phyloP scores from a whole-genome alignment of 2,888 invertebrate genomes.

The Desoria tigrina region DNA sequence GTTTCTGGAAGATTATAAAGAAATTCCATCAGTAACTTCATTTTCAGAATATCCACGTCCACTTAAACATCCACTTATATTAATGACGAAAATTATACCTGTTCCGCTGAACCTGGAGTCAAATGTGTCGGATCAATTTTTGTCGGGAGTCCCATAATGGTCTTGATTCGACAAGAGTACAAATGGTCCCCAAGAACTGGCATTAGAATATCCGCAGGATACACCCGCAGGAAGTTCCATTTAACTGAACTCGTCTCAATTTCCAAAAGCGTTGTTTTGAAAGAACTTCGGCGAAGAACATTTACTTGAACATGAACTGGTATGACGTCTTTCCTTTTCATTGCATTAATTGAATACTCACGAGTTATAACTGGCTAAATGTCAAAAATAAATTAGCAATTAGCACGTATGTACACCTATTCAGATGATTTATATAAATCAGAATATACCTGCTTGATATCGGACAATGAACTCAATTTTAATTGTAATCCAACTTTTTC shows the following conservation, averaged over 20 bases:
- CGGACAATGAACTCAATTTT: conserved; percentile 18
- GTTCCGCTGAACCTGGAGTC: conserved; percentile 48
- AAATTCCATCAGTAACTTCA: not conserved
- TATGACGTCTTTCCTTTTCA: conserved; percentile 29
- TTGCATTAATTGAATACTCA: conserved; percentile 28
- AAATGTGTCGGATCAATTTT: conserved; percentile 56
- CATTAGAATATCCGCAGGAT: conserved; percentile 56
- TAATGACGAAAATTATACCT: conserved; percentile 29
- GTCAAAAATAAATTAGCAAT: no score
- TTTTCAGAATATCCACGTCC: no score
- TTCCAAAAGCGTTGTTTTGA: conserved; percentile 54
- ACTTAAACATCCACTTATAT: no score
- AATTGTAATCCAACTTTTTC: conserved; percentile 29
- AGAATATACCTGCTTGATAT: conserved; percentile 22
- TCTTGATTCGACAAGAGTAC: conserved; percentile 56
- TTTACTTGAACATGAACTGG: conserved; percentile 18
- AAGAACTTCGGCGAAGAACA: conserved; percentile 10
- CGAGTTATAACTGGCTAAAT: conserved; percentile 39
- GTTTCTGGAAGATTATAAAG: conserved; percentile 23
- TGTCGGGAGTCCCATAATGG: conserved; percentile 55
- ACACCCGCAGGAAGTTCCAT: conserved; percentile 57
- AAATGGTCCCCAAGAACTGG: conserved; percentile 59
- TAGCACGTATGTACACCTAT: no score
- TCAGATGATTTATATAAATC: no score
- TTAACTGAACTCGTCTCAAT: conserved; percentile 54